Evolutionary conservation across 2,113 vertebrate species (phyloP).

Genomic region (Sebastes fasciatus): DNA sequence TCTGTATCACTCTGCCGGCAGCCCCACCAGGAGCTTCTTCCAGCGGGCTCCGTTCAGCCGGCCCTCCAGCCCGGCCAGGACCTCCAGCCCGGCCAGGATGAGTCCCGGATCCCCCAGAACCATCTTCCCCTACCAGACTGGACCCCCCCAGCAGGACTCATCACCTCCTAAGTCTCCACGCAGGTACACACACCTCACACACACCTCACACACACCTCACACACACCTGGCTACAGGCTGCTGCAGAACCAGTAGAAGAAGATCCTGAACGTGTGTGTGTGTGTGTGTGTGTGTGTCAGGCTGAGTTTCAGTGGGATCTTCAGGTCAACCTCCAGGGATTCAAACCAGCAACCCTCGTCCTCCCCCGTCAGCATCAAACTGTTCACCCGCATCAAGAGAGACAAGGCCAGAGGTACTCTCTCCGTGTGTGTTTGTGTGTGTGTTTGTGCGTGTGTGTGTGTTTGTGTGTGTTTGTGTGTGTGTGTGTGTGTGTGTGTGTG

Average conservation of each 20-base stretch:
- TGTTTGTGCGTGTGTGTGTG: constrained; percentile 12
- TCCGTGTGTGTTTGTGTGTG: constrained; percentile 34
- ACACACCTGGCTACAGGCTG: neutral
- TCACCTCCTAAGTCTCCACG: constrained; percentile 87
- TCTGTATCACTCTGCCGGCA: constrained; percentile 73
- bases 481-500: constrained; percentile 10
- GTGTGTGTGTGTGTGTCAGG: constrained; percentile 64
- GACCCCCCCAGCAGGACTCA: constrained; percentile 81
- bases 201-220: neutral
- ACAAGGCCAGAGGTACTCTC: constrained; percentile 80
- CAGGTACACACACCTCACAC: constrained; percentile 61
- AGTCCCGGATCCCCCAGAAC: constrained; percentile 89
- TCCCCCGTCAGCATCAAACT: constrained; percentile 91
- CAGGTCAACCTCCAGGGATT: constrained; percentile 91
- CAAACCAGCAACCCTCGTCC: constrained; percentile 82
- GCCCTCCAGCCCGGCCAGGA: constrained; percentile 87
- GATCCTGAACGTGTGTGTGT: neutral
- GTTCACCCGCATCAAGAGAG: constrained; percentile 92
- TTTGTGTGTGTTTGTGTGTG: constrained; percentile 31
- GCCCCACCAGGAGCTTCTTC: constrained; percentile 90
- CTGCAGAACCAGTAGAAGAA: neutral
- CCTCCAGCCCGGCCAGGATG: constrained; percentile 82
- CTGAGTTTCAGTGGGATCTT: constrained; percentile 97
- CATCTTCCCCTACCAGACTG: constrained; percentile 88
- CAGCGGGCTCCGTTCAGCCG: constrained; percentile 86